Base-by-base conservation (phyloP, 1,140 invertebrate species). In the Luehdorfia chinensis region DNA sequence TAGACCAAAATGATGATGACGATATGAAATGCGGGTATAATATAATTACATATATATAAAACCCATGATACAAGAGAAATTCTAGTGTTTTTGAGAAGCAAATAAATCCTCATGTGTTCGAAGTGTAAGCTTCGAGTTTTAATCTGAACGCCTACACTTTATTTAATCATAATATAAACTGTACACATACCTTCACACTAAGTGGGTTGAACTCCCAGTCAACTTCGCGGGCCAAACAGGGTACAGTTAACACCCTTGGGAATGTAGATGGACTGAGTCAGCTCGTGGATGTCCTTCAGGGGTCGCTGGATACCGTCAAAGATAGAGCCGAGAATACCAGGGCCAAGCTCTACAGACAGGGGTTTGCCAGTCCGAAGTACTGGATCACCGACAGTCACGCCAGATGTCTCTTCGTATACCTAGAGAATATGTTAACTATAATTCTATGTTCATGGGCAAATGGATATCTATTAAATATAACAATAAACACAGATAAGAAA, bases 241-340 rank as follows among this genome's bases (percentile, higher is more conserved):
- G 97, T 34, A 95, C 92, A n/a, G 80, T 99, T 99, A 1, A 99
- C 91, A 88, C 98, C 98, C 87, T 99, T 99, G 6, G 98, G 98
- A 87, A 99, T 99, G 89, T 99, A 99, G 85, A 99, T 99, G 69
- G 95, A 97, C 64, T 93, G 89, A 0, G 97, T 97, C 25, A 98
- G 84, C 64, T 98, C 95, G 71, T 94, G 92, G 81, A 99, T 99
- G 72, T 99, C 97, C 69, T 98, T 96, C 56, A 99, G 78, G 0
- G 98, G 98, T 74, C 98, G 94, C 87, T 99, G 98, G 77, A 99
- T 99, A 90, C 97, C 97, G 88, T 99, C 98, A 89, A 99, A 99
- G 88, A 99, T 99, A 77, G 95, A 97, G 51, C 96, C 96, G 90
- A 99, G 94, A 84, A 99, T 99, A 75, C 98, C 98, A 33, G 98